Base-by-base conservation (phyloP, 2,113 vertebrate genomes). In the Otis tarda region DNA sequence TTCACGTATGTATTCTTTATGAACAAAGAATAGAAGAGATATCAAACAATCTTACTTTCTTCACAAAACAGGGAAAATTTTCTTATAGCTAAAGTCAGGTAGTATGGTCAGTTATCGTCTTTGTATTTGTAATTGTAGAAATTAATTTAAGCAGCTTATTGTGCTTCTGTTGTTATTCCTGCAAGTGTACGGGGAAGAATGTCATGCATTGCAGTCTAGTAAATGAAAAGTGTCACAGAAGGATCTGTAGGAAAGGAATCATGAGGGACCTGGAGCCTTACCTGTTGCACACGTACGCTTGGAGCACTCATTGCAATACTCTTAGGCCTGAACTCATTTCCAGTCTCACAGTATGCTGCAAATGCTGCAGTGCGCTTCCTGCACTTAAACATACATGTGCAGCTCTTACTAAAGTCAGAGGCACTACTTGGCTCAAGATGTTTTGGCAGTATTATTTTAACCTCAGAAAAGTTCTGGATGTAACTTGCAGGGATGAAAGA, bases 251-350 rank as follows among this genome's bases (percentile, higher is more conserved):
- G 28, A 60, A 63, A 52, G 56, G 43, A 35, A 37, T 49, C 3
- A 1, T 15, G 28, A 55, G 41, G 41, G 33, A 6, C 45, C 39
- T 15, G 27, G 52, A 59, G 68, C 21, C 30, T 76, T 47, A 16
- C n/a, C 37, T 41, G 35, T 67, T 50, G 33, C 45, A 28, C 7
- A 1, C 8, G 15, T 25, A 3, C 15, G 14, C 56, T 60, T 3
- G 0, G 33, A 49, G 16, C 31, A 12, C 19, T 3, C 10, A 0
- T 1, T 39, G 63, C 20, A 25, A 2, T 28, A 23, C 6, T 37
- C 60, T 71, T 22, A 63, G 65, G 20, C n/a, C 31, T 43, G 49
- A 37, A 14, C 16, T 35, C 4, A 0, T 10, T 27, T 39, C 9
- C 24, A 47, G 63, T 20, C 33, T 1, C 15, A 21, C 3, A 0